These are phyloP conservation scores for Andricus quercusramuli DNA, from an alignment of 2,888 invertebrate species.

Conservation along the genomic window DNA sequence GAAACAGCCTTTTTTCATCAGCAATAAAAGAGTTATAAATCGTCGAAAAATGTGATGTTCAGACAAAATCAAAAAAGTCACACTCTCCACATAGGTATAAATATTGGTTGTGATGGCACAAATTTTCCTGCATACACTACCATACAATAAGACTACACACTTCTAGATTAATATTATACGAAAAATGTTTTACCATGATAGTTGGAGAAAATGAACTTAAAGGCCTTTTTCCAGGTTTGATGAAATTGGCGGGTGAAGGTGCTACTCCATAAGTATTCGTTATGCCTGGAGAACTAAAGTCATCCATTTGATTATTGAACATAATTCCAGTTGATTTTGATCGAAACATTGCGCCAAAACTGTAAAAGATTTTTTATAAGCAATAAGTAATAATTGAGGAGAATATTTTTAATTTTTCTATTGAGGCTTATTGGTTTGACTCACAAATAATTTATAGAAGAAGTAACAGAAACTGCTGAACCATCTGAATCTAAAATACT, in stretches of 20 bases:
- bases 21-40: too few species aligned
- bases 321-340: conserved; percentile 92
- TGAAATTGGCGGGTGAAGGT: conserved; percentile 90
- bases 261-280: conserved; percentile 86
- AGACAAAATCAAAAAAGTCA: too few species aligned
- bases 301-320: conserved; percentile 98
- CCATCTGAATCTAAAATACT: conserved; percentile 91
- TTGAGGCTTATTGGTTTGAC: conserved; percentile 58
- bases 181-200: conserved; percentile 83
- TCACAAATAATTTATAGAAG: conserved; percentile 90
- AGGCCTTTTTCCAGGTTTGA: conserved; percentile 88
- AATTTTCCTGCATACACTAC: too few species aligned
- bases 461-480: conserved; percentile 95
- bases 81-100: too few species aligned
- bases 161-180: too few species aligned
- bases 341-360: conserved; percentile 89
- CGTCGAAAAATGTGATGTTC: too few species aligned
- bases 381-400: background rate
- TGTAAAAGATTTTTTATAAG: conserved; percentile 47
- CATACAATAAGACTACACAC: too few species aligned
- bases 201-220: conserved; percentile 93
- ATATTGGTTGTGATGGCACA: too few species aligned
- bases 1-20: too few species aligned
- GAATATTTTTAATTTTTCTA: too few species aligned
- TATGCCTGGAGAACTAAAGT: conserved; percentile 91